Evolutionary conservation across 2,888 invertebrate genomes (phyloP).

Genomic region (Chironomus riparius): DNA sequence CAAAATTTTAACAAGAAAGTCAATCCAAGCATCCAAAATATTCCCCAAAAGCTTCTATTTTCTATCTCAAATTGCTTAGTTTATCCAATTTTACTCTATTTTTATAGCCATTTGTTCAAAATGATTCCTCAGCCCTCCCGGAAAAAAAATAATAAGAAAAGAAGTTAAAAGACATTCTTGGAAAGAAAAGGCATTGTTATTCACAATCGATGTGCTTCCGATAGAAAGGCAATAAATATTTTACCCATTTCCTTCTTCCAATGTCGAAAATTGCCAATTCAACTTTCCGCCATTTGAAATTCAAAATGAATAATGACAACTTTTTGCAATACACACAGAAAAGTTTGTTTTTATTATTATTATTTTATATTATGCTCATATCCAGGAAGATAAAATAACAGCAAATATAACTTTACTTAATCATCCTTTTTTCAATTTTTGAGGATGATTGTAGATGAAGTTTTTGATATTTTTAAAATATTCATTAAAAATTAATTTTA

Average conservation of each 20-base stretch:
- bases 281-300: constrained; percentile 8
- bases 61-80: neutral
- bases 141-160: neutral
- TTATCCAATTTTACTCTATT: neutral
- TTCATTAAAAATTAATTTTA: too few relatives aligned
- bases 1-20: too few relatives aligned
- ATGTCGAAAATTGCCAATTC: constrained; percentile 22
- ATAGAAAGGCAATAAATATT: constrained; percentile 1
- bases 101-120: neutral
- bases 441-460: too few relatives aligned
- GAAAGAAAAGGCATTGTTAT: neutral
- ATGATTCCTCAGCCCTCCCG: too few relatives aligned
- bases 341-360: too few relatives aligned
- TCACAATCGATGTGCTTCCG: neutral
- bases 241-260: neutral
- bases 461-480: too few relatives aligned
- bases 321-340: too few relatives aligned
- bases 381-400: too few relatives aligned
- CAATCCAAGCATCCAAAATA: too few relatives aligned
- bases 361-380: too few relatives aligned
- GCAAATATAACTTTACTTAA: too few relatives aligned
- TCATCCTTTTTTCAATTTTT: too few relatives aligned
- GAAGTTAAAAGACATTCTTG: neutral
- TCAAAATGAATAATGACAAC: neutral
- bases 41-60: neutral